These are phyloP conservation scores for Alaudala cheleensis DNA, from an alignment of 2,113 vertebrate genomes.

Conservation along the genomic window DNA sequence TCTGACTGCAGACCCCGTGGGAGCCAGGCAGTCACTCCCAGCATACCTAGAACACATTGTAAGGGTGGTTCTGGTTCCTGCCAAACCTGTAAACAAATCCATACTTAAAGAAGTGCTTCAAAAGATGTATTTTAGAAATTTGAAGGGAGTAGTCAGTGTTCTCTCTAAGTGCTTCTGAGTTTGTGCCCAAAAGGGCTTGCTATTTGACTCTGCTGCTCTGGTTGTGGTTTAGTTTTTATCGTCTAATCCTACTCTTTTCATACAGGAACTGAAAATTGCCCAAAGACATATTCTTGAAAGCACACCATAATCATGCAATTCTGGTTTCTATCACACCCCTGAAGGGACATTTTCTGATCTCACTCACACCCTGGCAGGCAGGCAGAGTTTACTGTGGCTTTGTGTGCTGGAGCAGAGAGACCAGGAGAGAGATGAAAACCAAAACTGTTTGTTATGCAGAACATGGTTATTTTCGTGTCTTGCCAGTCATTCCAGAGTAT, in stretches of 20 bases:
- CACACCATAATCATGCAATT: background rate
- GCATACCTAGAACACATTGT: background rate
- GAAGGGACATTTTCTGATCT: background rate
- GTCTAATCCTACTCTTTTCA: background rate
- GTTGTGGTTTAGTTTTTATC: background rate
- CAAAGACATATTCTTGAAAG: background rate
- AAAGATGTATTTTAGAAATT: background rate
- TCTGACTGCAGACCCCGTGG: accelerated
- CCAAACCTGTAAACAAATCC: background rate
- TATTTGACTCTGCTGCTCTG: background rate
- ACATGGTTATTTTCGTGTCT: background rate
- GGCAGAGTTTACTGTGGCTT: background rate
- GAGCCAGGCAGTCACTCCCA: accelerated
- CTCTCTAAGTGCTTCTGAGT: background rate
- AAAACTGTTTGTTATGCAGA: background rate
- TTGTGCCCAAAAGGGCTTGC: background rate
- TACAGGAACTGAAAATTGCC: background rate
- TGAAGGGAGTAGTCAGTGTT: background rate
- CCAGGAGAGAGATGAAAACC: background rate
- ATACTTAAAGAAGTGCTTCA: background rate
- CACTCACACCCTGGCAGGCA: background rate
- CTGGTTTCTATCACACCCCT: background rate
- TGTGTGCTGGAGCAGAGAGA: background rate
- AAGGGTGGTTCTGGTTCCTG: background rate
- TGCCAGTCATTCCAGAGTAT: background rate